Conservation (phyloP, 2,113 vertebrate genomes). For the Lophius piscatorius region DNA sequence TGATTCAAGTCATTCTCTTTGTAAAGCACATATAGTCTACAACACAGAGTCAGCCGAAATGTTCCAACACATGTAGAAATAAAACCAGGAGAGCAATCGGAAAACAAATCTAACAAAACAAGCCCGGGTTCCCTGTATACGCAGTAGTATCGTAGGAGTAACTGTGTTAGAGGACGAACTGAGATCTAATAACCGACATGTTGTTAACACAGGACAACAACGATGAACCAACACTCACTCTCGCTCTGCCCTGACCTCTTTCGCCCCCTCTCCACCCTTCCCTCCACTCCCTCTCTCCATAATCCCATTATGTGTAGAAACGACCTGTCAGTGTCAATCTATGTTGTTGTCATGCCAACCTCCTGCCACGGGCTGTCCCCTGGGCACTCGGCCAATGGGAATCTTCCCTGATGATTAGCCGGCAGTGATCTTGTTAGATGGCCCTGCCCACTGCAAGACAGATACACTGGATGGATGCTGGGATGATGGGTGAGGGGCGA, state of each 20-base stretch:
- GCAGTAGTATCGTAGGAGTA: too few species aligned
- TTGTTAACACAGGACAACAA: background rate
- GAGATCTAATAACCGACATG: too few species aligned
- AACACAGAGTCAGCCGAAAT: too few species aligned
- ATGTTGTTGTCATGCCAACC: constrained; percentile 58
- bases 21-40: too few species aligned
- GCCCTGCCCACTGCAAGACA: constrained; percentile 19
- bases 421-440: constrained; percentile 51
- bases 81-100: too few species aligned
- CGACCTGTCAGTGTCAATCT: constrained; percentile 61
- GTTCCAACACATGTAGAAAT: too few species aligned
- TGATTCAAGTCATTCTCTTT: too few species aligned
- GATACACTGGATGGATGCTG: background rate
- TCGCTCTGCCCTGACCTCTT: constrained; percentile 18
- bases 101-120: too few species aligned
- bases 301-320: constrained; percentile 69
- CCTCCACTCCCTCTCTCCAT: constrained; percentile 3
- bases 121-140: too few species aligned
- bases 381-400: constrained; percentile 39
- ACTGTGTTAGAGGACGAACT: too few species aligned
- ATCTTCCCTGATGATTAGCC: constrained; percentile 55
- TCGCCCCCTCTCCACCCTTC: background rate
- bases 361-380: constrained; percentile 25
- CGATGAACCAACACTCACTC: constrained; percentile 3
- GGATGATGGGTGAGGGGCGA: background rate